Percentiles rank a stretch among this genome's conserved stretches.
Evolutionary conservation across 92 coral and sea anemone genomes (phyloP).

Genomic region (Muricea muricata): DNA sequence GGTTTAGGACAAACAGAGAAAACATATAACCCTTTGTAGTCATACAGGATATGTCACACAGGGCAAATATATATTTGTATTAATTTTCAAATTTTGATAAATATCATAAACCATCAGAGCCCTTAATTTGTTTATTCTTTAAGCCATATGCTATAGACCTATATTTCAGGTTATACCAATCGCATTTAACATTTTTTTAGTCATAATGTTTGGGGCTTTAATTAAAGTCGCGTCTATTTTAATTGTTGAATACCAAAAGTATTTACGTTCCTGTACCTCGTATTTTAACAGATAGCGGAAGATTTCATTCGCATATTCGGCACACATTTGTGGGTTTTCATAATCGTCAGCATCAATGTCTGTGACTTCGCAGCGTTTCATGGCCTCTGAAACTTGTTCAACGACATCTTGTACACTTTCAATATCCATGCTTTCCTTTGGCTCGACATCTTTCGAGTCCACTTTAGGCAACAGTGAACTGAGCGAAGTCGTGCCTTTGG

Average conservation of each 20-base stretch:
- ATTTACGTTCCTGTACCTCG: no score
- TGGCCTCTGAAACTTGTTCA: constrained; percentile 51
- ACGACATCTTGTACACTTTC: constrained; percentile 79
- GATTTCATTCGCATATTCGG: constrained; percentile 93
- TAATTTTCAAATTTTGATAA: no score
- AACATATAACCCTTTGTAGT: no score
- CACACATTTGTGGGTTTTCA: constrained; percentile 89
- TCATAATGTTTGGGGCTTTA: no score
- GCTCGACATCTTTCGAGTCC: constrained; percentile 35
- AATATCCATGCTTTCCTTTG: constrained; percentile 72
- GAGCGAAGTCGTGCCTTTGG: constrained; percentile 73
- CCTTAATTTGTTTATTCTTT: no score
- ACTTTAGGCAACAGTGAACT: constrained; percentile 70
- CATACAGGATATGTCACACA: no score
- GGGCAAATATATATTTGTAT: no score
- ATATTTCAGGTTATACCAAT: no score
- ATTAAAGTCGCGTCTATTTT: neutral
- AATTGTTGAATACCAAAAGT: neutral
- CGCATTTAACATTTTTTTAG: no score
- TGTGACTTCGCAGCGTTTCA: constrained; percentile 16
- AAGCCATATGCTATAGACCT: no score
- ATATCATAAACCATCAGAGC: no score
- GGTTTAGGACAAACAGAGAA: no score
- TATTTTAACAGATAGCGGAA: constrained; percentile 79
- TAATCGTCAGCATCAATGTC: constrained; percentile 91